phyloP scores from a whole-genome alignment of 2,888 invertebrate genomes.

The Megastigmus dorsalis region DNA sequence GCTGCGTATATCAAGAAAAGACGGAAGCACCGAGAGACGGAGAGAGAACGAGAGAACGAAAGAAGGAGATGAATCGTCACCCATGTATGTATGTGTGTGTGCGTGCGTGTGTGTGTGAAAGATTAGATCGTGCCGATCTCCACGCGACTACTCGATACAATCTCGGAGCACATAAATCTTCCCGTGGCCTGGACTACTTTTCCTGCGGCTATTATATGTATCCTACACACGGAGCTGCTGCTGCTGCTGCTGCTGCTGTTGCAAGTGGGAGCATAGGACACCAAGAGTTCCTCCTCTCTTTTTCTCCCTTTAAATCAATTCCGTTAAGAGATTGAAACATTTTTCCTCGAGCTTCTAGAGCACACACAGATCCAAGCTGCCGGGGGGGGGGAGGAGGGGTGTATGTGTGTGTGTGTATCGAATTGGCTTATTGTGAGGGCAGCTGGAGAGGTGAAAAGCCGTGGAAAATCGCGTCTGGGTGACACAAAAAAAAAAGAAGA shows the following conservation, averaged over 20 bases:
- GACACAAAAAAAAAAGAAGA: background rate
- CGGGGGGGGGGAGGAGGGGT: too few species aligned
- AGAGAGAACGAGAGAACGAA: background rate
- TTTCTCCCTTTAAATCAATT: conserved; percentile 21
- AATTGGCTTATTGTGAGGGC: background rate
- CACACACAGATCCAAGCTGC: background rate
- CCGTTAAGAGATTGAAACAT: conserved; percentile 15
- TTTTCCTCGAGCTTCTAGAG: background rate
- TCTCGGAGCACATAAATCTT: conserved; percentile 27
- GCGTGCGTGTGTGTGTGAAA: conserved; percentile 3
- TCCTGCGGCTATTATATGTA: background rate
- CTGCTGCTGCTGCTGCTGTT: too few species aligned
- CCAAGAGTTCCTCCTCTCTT: too few species aligned
- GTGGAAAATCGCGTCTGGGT: conserved; percentile 31
- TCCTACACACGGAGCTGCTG: too few species aligned
- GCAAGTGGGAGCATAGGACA: too few species aligned
- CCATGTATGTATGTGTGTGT: background rate
- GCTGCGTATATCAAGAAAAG: background rate
- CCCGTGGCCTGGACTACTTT: background rate
- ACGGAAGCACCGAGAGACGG: background rate
- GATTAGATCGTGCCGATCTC: conserved; percentile 11
- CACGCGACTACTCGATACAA: conserved; percentile 11
- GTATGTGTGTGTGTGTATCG: too few species aligned
- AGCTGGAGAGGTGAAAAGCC: conserved; percentile 24
- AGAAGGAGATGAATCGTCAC: background rate